Percentiles rank a stretch among this genome's conserved stretches.
phyloP scores from a whole-genome alignment of 1,140 invertebrate species.

The Achroia grisella region DNA sequence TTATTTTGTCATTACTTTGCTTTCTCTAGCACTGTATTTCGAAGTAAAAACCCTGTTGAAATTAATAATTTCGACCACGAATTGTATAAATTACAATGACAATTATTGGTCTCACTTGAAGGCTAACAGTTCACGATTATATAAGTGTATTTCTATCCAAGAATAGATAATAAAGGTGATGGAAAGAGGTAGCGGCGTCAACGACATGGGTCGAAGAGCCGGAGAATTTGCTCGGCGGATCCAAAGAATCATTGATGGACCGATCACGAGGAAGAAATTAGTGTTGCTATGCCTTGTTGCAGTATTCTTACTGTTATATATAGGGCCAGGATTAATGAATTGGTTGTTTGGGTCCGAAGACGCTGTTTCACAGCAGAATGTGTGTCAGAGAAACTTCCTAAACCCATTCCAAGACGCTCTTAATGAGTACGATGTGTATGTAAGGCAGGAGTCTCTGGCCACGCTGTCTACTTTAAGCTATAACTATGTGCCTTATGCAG shows the following conservation, averaged over 20 bases:
- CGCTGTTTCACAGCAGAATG: conserved; percentile 72
- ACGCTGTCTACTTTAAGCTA: conserved; percentile 68
- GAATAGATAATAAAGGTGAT: conserved; percentile 27
- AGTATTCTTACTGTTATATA: conserved; percentile 78
- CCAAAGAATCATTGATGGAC: conserved; percentile 76
- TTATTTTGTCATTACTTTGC: too few species aligned
- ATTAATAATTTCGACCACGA: not conserved
- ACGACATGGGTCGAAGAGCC: conserved; percentile 56
- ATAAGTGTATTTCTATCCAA: conserved; percentile 1
- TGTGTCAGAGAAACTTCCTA: conserved; percentile 79
- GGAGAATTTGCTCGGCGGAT: conserved; percentile 70
- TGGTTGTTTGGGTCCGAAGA: conserved; percentile 74
- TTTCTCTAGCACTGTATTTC: too few species aligned
- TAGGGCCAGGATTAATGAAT: conserved; percentile 77
- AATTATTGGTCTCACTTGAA: conserved; percentile 24
- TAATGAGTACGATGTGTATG: conserved; percentile 79
- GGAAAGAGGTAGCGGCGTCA: conserved; percentile 41
- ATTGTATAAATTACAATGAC: conserved; percentile 19
- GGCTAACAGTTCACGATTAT: not conserved
- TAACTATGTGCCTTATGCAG: conserved; percentile 83
- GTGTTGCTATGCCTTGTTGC: conserved; percentile 76
- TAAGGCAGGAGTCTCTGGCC: conserved; percentile 75
- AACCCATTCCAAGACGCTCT: conserved; percentile 75
- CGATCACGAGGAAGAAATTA: conserved; percentile 79
- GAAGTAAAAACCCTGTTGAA: too few species aligned